Evolutionary conservation across 2,888 invertebrate species (phyloP).

Genomic region (Dinocampus coccinellae): DNA sequence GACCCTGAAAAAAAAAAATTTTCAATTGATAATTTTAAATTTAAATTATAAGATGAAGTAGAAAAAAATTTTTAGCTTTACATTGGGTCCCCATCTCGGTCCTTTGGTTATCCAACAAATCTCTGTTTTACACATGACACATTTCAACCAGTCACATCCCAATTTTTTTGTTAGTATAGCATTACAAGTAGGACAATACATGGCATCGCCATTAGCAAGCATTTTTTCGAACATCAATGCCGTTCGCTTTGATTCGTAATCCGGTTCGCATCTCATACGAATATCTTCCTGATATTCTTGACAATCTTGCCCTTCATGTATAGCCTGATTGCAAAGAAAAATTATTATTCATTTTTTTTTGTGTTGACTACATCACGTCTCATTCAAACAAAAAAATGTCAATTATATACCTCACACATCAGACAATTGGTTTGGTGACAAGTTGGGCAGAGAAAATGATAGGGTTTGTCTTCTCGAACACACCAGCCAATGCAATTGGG

Average conservation of each 20-base stretch:
- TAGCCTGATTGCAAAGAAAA: constrained; percentile 76
- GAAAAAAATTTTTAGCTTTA: too few species aligned
- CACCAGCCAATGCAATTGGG: constrained; percentile 92
- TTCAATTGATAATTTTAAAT: too few species aligned
- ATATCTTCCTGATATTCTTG: constrained; percentile 82
- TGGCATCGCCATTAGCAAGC: constrained; percentile 86
- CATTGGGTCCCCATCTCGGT: constrained; percentile 76
- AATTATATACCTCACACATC: constrained; percentile 80
- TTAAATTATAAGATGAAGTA: too few species aligned
- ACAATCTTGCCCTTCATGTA: constrained; percentile 85
- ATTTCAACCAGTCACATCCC: constrained; percentile 94
- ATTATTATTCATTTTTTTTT: too few species aligned
- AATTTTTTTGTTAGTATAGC: constrained; percentile 91
- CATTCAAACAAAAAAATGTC: constrained; percentile 3
- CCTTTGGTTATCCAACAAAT: constrained; percentile 95
- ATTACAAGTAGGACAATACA: constrained; percentile 88
- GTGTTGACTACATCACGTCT: too few species aligned
- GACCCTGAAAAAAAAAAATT: too few species aligned
- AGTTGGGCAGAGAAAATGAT: constrained; percentile 86
- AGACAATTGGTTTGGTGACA: constrained; percentile 86
- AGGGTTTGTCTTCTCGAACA: constrained; percentile 88
- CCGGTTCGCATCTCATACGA: constrained; percentile 75
- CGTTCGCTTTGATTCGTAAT: constrained; percentile 79
- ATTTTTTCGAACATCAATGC: constrained; percentile 83
- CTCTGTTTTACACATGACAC: constrained; percentile 93